phyloP scores from a whole-genome alignment of 2,888 invertebrate genomes.

The Caradrina clavipalpis region DNA sequence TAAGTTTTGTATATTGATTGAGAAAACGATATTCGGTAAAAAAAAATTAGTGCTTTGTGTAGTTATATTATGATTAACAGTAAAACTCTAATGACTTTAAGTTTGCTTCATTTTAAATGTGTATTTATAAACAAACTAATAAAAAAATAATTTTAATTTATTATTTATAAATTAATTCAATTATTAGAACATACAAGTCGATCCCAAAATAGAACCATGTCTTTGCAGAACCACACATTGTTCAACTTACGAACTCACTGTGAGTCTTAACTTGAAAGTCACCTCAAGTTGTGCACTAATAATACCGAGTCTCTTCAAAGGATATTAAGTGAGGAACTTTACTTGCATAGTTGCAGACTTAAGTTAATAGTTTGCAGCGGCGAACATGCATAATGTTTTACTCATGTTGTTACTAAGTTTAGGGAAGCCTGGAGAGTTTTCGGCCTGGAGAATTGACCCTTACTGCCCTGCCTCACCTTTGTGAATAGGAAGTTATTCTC shows the following conservation, averaged over 20 bases:
- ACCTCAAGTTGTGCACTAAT: background rate
- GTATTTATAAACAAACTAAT: too few relatives aligned
- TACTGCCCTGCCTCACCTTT: background rate
- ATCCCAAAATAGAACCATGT: background rate
- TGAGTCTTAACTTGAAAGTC: background rate
- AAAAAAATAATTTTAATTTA: too few relatives aligned
- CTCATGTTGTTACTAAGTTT: slow-evolving; percentile 10
- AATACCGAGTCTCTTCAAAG: slow-evolving; percentile 3
- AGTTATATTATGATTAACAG: too few relatives aligned
- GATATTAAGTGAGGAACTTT: slow-evolving; percentile 21
- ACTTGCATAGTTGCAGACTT: slow-evolving; percentile 13
- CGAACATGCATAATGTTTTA: slow-evolving; percentile 1
- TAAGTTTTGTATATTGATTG: too few relatives aligned
- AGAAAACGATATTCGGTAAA: too few relatives aligned
- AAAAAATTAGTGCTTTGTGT: too few relatives aligned
- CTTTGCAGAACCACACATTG: background rate
- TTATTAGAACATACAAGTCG: background rate
- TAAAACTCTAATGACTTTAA: too few relatives aligned
- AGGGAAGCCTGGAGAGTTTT: slow-evolving; percentile 1
- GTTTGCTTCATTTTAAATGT: too few relatives aligned
- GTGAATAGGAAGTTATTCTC: background rate
- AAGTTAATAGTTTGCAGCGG: slow-evolving; percentile 30
- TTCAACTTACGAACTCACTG: background rate
- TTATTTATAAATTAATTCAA: too few relatives aligned
- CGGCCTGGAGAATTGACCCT: background rate